These are phyloP conservation scores for Sebastiscus albofasciatus DNA, from an alignment of 2,797 vertebrate species.

Conservation along the genomic window DNA sequence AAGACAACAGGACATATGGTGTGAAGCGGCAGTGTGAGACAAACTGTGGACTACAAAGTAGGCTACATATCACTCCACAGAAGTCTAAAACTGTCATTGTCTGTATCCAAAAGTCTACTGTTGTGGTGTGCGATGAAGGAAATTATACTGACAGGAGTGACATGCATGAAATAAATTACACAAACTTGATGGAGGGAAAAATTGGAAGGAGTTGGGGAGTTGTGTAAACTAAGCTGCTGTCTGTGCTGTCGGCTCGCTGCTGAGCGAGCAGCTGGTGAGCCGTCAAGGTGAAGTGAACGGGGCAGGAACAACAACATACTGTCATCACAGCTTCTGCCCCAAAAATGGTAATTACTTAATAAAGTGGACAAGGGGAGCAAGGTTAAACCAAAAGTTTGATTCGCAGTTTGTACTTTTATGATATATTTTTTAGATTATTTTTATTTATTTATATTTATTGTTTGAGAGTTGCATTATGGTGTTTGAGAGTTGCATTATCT, in stretches of 20 bases:
- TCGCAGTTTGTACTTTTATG: neutral
- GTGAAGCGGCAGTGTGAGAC: neutral
- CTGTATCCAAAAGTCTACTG: conserved; percentile 17
- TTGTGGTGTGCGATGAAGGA: conserved; percentile 12
- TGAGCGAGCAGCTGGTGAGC: conserved; percentile 52
- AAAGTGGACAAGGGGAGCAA: neutral
- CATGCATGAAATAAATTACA: conserved; percentile 54
- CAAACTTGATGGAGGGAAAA: conserved; percentile 55
- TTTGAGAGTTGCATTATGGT: too few relatives aligned
- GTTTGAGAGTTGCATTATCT: neutral
- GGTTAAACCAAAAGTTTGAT: neutral
- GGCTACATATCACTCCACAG: conserved; percentile 5
- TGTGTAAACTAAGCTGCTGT: conserved; percentile 57
- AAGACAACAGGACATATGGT: conserved; percentile 12
- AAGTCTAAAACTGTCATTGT: conserved; percentile 16
- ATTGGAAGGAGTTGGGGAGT: conserved; percentile 35
- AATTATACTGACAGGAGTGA: conserved; percentile 43
- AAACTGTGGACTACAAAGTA: neutral
- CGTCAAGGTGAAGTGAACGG: conserved; percentile 50
- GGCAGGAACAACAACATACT: conserved; percentile 52
- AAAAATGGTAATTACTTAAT: conserved; percentile 25
- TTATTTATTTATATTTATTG: neutral
- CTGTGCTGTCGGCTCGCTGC: conserved; percentile 42
- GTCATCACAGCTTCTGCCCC: conserved; percentile 30
- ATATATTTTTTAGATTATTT: neutral